A percentile compares a stretch with the other conserved stretches of the same genome.
These are phyloP conservation scores for Cacoxenus indagator DNA, from an alignment of 2,888 invertebrate genomes.

Conservation along the genomic window DNA sequence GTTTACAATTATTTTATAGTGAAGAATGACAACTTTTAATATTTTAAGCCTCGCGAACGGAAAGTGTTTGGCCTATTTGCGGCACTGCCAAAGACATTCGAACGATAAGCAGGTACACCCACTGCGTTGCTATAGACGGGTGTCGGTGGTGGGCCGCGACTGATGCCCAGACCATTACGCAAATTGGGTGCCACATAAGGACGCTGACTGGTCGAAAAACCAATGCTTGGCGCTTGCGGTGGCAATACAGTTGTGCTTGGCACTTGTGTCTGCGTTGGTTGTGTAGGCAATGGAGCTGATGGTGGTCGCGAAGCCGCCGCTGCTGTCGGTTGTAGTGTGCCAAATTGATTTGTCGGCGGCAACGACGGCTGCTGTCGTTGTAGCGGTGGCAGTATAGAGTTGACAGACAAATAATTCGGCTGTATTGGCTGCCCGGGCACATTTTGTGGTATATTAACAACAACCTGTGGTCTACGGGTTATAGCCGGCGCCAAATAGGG, in stretches of 20 bases:
- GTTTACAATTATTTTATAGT: conserved; percentile 29
- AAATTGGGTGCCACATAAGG: conserved; percentile 67
- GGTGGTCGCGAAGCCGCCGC: not conserved
- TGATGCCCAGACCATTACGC: conserved; percentile 56
- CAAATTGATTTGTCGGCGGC: not conserved
- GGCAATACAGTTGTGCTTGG: conserved; percentile 27
- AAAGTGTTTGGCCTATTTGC: conserved; percentile 51
- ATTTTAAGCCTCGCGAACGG: conserved; percentile 67
- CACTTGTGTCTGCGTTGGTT: conserved; percentile 34
- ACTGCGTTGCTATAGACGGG: conserved; percentile 32
- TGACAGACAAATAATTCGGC: conserved; percentile 38
- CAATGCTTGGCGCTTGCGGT: conserved; percentile 25
- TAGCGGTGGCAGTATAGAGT: conserved; percentile 43
- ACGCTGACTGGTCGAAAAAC: conserved; percentile 64
- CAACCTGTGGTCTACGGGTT: conserved; percentile 40
- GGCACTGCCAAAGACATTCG: conserved; percentile 44
- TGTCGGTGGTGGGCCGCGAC: conserved; percentile 43
- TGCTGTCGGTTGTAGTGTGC: not conserved
- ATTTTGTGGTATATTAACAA: not conserved
- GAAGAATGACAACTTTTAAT: conserved; percentile 46
- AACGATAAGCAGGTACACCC: conserved; percentile 45
- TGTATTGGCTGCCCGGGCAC: conserved; percentile 22
- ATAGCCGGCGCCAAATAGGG: conserved; percentile 67
- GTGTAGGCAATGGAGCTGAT: not conserved
- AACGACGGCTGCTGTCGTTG: conserved; percentile 28